Evolutionary conservation across 1,140 invertebrate species (phyloP).

Genomic region (Eufriesea mexicana): DNA sequence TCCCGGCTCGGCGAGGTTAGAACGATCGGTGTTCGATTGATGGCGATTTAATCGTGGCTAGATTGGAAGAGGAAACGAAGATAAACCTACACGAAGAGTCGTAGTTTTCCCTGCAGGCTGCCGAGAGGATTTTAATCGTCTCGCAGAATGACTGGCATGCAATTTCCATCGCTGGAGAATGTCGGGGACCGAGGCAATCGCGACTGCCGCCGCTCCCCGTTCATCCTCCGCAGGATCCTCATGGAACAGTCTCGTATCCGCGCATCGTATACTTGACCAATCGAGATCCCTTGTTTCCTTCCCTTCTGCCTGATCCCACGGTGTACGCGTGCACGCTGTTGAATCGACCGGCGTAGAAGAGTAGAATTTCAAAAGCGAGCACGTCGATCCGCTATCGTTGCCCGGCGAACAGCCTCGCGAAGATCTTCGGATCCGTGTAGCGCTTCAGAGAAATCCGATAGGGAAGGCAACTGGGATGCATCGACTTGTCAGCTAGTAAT

Average conservation of each 20-base stretch:
- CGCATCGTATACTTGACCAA: constrained; percentile 25
- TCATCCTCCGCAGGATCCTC: constrained; percentile 14
- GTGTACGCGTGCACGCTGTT: constrained; percentile 28
- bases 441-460: constrained; percentile 67
- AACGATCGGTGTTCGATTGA: background rate
- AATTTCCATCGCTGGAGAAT: constrained; percentile 29
- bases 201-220: background rate
- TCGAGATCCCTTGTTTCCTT: constrained; percentile 60
- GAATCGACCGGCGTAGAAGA: constrained; percentile 58
- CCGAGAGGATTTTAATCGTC: constrained; percentile 22
- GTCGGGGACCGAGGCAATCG: constrained; percentile 8
- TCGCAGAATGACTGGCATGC: constrained; percentile 28
- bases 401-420: constrained; percentile 47
- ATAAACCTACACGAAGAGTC: background rate
- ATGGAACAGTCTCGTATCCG: constrained; percentile 23
- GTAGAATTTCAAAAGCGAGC: constrained; percentile 62
- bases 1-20: background rate
- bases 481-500: constrained; percentile 65
- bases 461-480: constrained; percentile 56
- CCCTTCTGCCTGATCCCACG: background rate
- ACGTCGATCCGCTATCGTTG: constrained; percentile 60
- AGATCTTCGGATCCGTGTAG: constrained; percentile 28
- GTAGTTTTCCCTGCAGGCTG: background rate
- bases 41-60: background rate
- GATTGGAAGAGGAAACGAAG: background rate